Percentiles rank a stretch among this genome's conserved stretches.
Conservation (phyloP, 2,113 vertebrate species). For the Chinchilla lanigera region DNA sequence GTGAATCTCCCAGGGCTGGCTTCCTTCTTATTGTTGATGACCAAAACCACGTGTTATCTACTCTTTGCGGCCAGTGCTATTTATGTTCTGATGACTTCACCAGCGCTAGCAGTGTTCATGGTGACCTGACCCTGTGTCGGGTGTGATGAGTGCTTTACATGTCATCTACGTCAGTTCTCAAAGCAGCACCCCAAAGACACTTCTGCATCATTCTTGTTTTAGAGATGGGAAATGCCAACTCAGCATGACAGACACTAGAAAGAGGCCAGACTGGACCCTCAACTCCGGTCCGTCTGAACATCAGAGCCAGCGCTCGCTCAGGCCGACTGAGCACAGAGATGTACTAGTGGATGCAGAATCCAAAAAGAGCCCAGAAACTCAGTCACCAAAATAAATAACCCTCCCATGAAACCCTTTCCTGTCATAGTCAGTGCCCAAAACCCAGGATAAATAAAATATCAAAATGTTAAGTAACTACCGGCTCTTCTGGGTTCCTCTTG, state of each 20-base stretch:
- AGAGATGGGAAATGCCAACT: background rate
- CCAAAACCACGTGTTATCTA: background rate
- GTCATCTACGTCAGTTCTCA: background rate
- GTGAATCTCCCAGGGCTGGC: background rate
- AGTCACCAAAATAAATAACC: conserved; percentile 5
- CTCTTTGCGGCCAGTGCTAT: background rate
- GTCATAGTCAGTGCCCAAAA: background rate
- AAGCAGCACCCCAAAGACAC: background rate
- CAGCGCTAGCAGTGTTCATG: background rate
- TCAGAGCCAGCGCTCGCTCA: background rate
- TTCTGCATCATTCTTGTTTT: background rate
- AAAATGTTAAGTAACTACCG: background rate
- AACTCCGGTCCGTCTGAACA: background rate
- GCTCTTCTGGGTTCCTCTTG: background rate
- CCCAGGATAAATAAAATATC: background rate
- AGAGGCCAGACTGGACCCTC: background rate
- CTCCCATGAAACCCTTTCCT: background rate
- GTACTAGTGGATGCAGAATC: background rate
- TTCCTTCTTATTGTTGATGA: background rate
- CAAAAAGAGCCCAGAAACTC: background rate
- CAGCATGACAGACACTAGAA: no score
- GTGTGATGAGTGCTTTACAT: background rate
- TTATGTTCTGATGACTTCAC: background rate
- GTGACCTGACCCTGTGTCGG: background rate
- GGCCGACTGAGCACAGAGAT: background rate